A percentile compares a stretch with the other conserved stretches of the same genome.
Conservation (phyloP, 64 coral and sea anemone species). For the Orbicella faveolata region DNA sequence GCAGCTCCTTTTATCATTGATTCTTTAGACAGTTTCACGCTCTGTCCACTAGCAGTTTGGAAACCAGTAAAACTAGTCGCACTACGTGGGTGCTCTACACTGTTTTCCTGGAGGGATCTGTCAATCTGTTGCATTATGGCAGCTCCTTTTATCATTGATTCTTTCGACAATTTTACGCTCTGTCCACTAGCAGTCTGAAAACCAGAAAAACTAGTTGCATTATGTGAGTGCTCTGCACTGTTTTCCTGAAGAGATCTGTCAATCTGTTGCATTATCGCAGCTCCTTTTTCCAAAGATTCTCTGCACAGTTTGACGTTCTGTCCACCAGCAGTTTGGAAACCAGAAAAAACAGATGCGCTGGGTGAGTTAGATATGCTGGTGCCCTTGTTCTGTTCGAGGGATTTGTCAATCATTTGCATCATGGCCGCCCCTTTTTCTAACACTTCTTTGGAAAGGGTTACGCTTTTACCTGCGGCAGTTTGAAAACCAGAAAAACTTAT, state of each 20-base stretch:
- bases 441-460: background rate
- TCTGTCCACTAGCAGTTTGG: conserved; percentile 48
- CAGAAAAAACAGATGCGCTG: background rate
- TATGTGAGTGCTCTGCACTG: background rate
- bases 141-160: conserved; percentile 32
- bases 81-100: background rate
- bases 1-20: conserved; percentile 31
- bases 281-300: conserved; percentile 11
- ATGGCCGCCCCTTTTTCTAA: conserved; percentile 26
- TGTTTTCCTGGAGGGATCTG: background rate
- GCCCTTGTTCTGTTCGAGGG: background rate
- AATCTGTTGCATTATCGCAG: conserved; percentile 24
- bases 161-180: conserved; percentile 15
- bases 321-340: conserved; percentile 20
- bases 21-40: conserved; percentile 35
- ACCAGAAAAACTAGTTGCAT: background rate
- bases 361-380: background rate
- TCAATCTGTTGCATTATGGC: conserved; percentile 13
- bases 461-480: conserved; percentile 12
- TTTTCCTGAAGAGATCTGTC: background rate
- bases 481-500: background rate
- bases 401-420: background rate
- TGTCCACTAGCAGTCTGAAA: conserved; percentile 61
- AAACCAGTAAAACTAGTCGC: conserved; percentile 1
- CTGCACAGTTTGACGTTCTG: conserved; percentile 12